phyloP scores from a whole-genome alignment of 2,113 vertebrate genomes.

The Glareola pratincola region DNA sequence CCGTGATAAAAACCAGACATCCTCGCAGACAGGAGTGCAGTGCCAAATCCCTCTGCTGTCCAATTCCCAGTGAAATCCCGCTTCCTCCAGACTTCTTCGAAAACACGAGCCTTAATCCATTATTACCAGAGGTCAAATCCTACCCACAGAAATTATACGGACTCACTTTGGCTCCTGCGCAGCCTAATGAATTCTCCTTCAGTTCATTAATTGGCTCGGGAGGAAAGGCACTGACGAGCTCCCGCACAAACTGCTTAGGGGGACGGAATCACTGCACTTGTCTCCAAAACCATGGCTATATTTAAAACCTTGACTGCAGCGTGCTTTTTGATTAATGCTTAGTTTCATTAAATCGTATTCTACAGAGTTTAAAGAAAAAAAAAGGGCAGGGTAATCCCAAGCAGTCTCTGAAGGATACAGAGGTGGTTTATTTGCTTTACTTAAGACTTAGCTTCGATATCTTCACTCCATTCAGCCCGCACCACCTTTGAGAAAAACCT shows the following conservation, averaged over 20 bases:
- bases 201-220: background rate
- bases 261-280: background rate
- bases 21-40: background rate
- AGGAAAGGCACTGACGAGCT: background rate
- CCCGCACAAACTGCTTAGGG: background rate
- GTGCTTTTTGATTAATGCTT: background rate
- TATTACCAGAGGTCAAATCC: constrained; percentile 3
- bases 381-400: background rate
- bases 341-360: background rate
- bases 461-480: background rate
- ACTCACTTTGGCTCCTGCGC: background rate
- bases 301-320: background rate
- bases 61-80: background rate
- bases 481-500: background rate
- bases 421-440: background rate
- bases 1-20: background rate
- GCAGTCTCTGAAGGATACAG: background rate
- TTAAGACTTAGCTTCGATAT: background rate
- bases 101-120: background rate
- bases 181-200: background rate
- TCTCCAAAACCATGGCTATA: background rate
- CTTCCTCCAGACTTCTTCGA: background rate
- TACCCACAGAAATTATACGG: background rate
- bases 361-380: background rate
- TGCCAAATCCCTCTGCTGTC: background rate